Percentiles rank a stretch among this genome's conserved stretches.
These are phyloP conservation scores for Pseudochirops cupreus DNA, from an alignment of 2,797 vertebrate species.

Conservation along the genomic window DNA sequence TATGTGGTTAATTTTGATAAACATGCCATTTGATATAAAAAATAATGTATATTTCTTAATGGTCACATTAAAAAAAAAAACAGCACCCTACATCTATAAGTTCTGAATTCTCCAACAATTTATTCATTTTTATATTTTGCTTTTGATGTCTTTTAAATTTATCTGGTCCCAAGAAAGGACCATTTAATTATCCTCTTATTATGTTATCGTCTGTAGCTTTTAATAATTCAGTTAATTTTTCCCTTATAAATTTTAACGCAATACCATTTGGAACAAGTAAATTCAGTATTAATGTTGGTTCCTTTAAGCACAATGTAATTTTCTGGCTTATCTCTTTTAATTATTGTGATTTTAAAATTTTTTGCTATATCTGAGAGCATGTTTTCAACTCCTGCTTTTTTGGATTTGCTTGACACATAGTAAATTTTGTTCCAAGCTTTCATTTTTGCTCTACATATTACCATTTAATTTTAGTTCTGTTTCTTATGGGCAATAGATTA, in stretches of 20 bases:
- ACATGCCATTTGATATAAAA: not conserved
- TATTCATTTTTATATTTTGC: not conserved
- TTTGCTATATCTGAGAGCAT: not conserved
- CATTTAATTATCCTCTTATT: not conserved
- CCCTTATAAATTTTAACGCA: not conserved
- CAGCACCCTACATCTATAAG: not conserved
- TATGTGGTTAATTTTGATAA: not conserved
- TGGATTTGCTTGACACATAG: not conserved
- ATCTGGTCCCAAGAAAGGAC: not conserved
- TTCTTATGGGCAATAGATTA: not conserved
- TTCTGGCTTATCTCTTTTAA: not conserved
- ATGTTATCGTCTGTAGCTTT: not conserved
- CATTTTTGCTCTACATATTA: not conserved
- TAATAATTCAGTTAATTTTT: not conserved
- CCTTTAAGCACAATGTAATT: not conserved
- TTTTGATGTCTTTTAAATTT: not conserved
- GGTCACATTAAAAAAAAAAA: not conserved
- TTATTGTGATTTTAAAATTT: not conserved
- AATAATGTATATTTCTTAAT: not conserved
- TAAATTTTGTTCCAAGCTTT: not conserved
- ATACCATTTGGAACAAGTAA: not conserved
- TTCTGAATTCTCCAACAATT: not conserved
- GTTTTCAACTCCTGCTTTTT: not conserved
- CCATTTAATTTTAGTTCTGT: not conserved
- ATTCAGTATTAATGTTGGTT: not conserved